Evolutionary conservation across 2,113 vertebrate genomes (phyloP).

Genomic region (Ondatra zibethicus): DNA sequence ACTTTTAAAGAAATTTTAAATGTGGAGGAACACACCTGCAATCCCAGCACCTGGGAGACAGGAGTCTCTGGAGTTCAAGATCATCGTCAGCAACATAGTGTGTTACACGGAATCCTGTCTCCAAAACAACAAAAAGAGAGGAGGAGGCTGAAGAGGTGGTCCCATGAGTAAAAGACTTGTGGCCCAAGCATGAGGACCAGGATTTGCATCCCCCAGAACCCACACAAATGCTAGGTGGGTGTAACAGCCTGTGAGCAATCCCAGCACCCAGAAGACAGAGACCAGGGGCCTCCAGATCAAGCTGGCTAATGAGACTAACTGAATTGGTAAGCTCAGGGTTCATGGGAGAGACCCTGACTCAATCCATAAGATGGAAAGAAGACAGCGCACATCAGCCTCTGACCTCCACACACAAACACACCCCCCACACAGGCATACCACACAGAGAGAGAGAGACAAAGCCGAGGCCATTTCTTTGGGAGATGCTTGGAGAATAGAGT

Average conservation of each 20-base stretch:
- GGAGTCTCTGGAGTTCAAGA: neutral
- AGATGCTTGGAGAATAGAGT: slow-evolving; percentile 38
- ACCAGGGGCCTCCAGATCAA: neutral
- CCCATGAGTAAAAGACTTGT: neutral
- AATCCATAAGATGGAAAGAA: neutral
- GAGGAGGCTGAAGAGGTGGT: neutral
- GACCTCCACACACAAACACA: neutral
- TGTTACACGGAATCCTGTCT: neutral
- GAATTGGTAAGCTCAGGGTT: neutral
- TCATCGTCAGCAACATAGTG: too few species aligned
- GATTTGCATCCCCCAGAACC: neutral
- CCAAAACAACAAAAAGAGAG: neutral
- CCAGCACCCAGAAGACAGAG: neutral
- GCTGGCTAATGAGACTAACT: neutral
- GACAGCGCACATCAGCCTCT: neutral
- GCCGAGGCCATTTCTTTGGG: neutral
- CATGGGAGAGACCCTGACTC: neutral
- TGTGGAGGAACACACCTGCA: neutral
- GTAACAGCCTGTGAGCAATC: neutral
- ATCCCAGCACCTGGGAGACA: too few species aligned
- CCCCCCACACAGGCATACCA: neutral
- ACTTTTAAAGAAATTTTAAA: slow-evolving; percentile 28
- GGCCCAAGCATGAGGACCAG: neutral
- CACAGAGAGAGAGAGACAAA: neutral
- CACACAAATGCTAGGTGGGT: neutral